Base-by-base conservation (phyloP, 2,888 invertebrate species). In the Mylabris sibirica region DNA sequence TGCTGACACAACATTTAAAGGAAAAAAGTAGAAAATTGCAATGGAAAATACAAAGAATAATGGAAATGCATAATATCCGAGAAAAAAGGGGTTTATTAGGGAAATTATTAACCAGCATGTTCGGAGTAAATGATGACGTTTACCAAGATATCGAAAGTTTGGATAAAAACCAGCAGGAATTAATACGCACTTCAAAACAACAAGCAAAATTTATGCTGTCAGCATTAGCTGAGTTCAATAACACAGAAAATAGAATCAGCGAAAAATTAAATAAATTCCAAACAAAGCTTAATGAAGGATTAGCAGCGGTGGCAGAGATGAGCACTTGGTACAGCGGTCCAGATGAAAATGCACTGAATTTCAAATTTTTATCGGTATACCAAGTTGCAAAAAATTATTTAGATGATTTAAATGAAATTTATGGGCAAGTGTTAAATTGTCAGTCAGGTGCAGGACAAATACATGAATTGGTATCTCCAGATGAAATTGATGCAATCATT, bases 121-220 rank as follows among this genome's bases (percentile, higher is more conserved):
- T 68, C 26, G 68, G 68, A 1, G 65, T 65, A 22, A 68, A 68
- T 38, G 62, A 68, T 34, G 59, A 68, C 59, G 62, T 68, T 1
- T 68, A 68, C 34, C 22, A 41, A 30, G 63, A 68, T 30, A 68
- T 68, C 9, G 59, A 61, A 0, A 41, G 11, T 1, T 35, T 68
- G 14, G 44, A 68, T 3, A 62, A 65, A 57, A 68, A 65, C 57
- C 68, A 68, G 62, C 14, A 41, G 0, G 62, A 68, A 34, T 17
- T 68, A 1, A 62, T 65, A 20, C 6, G 24, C 17, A 22, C 62
- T 5, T 68, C 68, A 17, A 17, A 65, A 9, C 65, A n/a, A n/a
- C n/a, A n/a, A n/a, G n/a, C n/a, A n/a, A n/a, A n/a, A n/a, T n/a
- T n/a, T n/a, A n/a, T n/a, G 61, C 53, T 67, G 3, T 12, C 34